Base-by-base conservation (phyloP, 1,140 invertebrate genomes). In the Megalopta genalis region DNA sequence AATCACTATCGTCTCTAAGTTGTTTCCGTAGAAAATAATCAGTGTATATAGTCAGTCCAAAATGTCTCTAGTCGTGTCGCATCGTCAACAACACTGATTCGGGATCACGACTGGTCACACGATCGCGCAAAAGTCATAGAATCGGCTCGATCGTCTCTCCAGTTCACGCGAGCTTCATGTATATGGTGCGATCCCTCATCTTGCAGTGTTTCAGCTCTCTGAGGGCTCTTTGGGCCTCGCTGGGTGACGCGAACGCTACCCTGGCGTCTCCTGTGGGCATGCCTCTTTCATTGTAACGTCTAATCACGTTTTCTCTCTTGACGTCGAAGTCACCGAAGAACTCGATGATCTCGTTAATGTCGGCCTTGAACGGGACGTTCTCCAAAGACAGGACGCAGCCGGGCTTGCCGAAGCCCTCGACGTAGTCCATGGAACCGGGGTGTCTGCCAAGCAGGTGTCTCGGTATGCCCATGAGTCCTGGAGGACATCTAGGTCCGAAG, bases 201-300 rank as follows among this genome's bases (percentile, higher is more conserved):
- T 94, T 94, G 32, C 92, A 87, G 32, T 92, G 91, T 42, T 94
- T 90, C 3, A 95, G 90, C 60, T 94, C 93, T 14, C 95, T 94
- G 3, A 97, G 92, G 0, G 97, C 97, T 27, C 95, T 93, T 74
- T 95, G 94, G 0, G 97, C 97, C 72, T 98, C 97, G 23, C 94
- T 93, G 0, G 96, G 95, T 1, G 95, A 94, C 0, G 93, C 93
- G 88, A 99, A 98, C 0, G 96, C 95, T 0, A 99, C 96, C 12
- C 97, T 94, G 2, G 97, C 97, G 90, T 99, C 98, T 0, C 97
- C 97, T 1, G 98, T 98, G 0, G 97, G 96, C 90, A 96, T 95
- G 0, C 97, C 96, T 64, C 95, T 95, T 42, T 97, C 96, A 89
- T 97, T 97, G 90, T 96, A 98, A 1, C 97, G 93, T 42, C 97